Evolutionary conservation across 2,113 vertebrate species (phyloP).

Genomic region (Crypturellus undulatus): DNA sequence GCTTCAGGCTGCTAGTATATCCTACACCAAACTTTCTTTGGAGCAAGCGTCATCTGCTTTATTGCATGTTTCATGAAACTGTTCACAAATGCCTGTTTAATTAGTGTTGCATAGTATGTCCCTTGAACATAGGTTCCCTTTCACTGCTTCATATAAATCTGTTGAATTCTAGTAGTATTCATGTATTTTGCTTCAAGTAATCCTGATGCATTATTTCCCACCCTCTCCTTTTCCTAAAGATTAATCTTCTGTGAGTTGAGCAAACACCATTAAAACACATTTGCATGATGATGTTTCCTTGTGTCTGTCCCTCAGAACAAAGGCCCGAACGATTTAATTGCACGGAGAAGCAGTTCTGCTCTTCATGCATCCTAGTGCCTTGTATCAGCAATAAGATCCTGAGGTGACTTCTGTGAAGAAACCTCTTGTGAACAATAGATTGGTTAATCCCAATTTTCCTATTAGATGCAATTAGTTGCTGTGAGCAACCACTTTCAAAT

Average conservation of each 20-base stretch:
- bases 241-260: slow-evolving; percentile 92
- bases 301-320: slow-evolving; percentile 8
- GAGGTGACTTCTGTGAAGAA: not conserved
- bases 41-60: slow-evolving; percentile 96
- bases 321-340: not conserved
- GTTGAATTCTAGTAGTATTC: slow-evolving; percentile 96
- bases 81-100: slow-evolving; percentile 99
- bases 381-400: not conserved
- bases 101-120: slow-evolving; percentile 99
- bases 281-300: not conserved
- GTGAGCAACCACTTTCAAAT: not conserved
- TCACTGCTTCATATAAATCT: slow-evolving; percentile 95
- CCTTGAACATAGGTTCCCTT: slow-evolving; percentile 96
- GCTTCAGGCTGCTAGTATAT: slow-evolving; percentile 79
- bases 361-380: not conserved
- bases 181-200: slow-evolving; percentile 98
- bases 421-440: not conserved
- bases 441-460: no score
- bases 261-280: slow-evolving; percentile 87
- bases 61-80: slow-evolving; percentile 99
- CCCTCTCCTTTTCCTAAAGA: slow-evolving; percentile 86
- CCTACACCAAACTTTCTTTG: slow-evolving; percentile 92
- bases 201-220: slow-evolving; percentile 83
- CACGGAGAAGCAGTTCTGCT: not conserved
- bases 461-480: not conserved